phyloP scores from a whole-genome alignment of 2,113 vertebrate species.

The Vidua chalybeata region DNA sequence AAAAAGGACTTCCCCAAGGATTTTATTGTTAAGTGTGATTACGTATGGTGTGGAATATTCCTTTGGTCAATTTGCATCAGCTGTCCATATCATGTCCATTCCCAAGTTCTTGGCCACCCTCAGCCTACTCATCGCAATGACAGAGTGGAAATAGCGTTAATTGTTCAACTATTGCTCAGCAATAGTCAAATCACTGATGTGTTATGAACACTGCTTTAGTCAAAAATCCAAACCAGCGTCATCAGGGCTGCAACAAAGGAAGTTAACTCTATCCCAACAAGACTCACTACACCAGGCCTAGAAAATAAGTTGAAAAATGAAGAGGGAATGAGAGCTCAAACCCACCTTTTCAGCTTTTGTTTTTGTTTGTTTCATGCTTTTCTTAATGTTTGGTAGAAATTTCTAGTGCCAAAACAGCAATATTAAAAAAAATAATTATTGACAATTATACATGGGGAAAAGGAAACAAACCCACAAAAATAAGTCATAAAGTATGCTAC shows the following conservation, averaged over 20 bases:
- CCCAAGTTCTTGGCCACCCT: neutral
- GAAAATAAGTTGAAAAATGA: neutral
- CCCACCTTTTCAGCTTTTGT: rapidly evolving
- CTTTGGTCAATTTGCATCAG: rapidly evolving
- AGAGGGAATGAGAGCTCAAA: neutral
- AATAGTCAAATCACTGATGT: neutral
- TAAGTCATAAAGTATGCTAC: neutral
- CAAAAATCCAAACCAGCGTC: neutral
- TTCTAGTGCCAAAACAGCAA: neutral
- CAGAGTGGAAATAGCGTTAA: neutral
- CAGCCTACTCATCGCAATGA: neutral
- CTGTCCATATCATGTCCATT: neutral
- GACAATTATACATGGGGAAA: neutral
- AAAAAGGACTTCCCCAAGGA: neutral
- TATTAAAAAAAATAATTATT: neutral
- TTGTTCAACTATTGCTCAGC: neutral
- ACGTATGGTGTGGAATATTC: neutral
- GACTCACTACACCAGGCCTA: neutral
- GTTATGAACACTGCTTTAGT: neutral
- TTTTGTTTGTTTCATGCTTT: neutral
- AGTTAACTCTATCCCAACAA: neutral
- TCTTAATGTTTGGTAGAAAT: neutral
- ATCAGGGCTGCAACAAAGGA: neutral
- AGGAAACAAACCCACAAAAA: neutral
- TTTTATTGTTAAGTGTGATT: neutral